Conservation (phyloP, 2,113 vertebrate species). For the Indri indri region DNA sequence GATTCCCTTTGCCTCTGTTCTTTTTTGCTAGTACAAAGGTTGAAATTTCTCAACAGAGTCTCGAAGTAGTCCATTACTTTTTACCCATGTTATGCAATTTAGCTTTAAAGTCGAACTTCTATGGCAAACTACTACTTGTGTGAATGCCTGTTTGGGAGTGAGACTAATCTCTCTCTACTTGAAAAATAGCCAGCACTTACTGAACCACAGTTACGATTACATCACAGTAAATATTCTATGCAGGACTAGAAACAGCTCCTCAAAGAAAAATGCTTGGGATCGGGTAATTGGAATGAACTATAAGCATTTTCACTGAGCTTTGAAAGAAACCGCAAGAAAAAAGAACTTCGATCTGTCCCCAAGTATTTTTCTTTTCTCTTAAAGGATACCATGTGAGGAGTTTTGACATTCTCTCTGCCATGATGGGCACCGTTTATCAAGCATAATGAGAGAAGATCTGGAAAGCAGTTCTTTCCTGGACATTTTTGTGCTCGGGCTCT, state of each 20-base stretch:
- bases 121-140: constrained; percentile 25
- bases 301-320: constrained; percentile 54
- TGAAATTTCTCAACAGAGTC: constrained; percentile 12
- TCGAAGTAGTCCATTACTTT: constrained; percentile 45
- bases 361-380: not conserved
- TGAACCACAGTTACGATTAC: constrained; percentile 44
- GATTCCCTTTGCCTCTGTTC: constrained; percentile 8
- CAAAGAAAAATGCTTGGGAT: constrained; percentile 64
- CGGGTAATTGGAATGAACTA: constrained; percentile 68
- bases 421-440: not conserved
- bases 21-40: not conserved
- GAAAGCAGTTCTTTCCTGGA: not conserved
- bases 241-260: constrained; percentile 45
- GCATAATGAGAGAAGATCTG: not conserved
- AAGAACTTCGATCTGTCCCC: constrained; percentile 53
- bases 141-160: constrained; percentile 6
- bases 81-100: constrained; percentile 36
- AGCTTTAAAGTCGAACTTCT: constrained; percentile 44
- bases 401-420: constrained; percentile 40
- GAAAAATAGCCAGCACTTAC: constrained; percentile 58
- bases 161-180: constrained; percentile 58
- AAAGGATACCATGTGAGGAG: not conserved
- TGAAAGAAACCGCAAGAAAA: constrained; percentile 68
- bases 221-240: constrained; percentile 66
- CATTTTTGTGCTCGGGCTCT: constrained; percentile 2